Evolutionary conservation across 2,113 vertebrate genomes (phyloP).

Genomic region (Tonatia bakeri): DNA sequence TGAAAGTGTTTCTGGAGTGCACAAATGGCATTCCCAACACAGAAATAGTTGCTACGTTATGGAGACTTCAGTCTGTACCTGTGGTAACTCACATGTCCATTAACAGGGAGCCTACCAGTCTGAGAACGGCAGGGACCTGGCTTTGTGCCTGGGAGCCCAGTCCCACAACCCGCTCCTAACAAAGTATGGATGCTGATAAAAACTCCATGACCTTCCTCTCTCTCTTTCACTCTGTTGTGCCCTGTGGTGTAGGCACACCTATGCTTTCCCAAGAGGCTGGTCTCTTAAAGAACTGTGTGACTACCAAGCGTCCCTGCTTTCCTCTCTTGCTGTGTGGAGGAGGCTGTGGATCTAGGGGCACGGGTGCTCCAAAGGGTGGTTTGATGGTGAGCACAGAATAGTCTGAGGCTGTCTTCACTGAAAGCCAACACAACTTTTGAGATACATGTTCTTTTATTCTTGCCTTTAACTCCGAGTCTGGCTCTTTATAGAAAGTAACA

Average conservation of each 20-base stretch:
- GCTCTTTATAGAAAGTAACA: background rate
- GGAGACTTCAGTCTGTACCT: background rate
- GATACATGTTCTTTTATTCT: background rate
- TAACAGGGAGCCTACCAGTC: background rate
- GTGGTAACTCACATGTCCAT: background rate
- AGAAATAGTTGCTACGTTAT: background rate
- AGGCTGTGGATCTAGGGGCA: background rate
- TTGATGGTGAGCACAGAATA: background rate
- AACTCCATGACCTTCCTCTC: background rate
- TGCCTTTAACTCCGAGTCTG: background rate
- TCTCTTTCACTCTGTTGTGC: background rate
- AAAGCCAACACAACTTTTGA: background rate
- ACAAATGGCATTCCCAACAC: background rate
- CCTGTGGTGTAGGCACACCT: background rate
- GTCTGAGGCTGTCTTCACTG: background rate
- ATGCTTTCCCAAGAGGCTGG: background rate
- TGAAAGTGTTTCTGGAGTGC: background rate
- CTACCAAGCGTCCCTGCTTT: background rate
- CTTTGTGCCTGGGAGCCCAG: background rate
- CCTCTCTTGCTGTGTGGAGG: background rate
- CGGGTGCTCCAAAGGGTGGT: fast-evolving
- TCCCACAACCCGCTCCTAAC: background rate
- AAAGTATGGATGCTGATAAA: background rate
- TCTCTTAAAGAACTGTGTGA: background rate
- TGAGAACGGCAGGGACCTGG: background rate